Evolutionary conservation across 2,797 vertebrate genomes (phyloP), one percentile per base, ranked within the genome.

Genomic region (Catostomus latipinnis): DNA sequence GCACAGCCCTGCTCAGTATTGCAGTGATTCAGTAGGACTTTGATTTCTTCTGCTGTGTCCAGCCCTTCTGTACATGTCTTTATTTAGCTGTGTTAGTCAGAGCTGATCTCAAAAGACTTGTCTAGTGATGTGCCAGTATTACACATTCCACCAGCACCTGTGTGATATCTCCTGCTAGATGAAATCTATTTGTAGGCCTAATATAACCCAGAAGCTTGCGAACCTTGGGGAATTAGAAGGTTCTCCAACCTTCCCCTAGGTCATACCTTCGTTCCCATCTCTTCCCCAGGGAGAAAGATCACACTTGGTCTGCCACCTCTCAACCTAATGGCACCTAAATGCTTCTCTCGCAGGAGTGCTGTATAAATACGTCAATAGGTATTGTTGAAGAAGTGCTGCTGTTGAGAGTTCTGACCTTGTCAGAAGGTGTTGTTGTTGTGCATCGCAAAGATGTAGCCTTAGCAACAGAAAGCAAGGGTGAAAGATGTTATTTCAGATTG

Each of bases 181-280:
- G 68, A 88, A 71, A 88, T 73, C 75, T 79, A 84, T 89, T 89
- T 87, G 50, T 82, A 82, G 54, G 83, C 83, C 54, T 69, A 79
- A 52, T 65, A 83, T 82, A 80, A 71, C 76, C 56, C 76, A 16
- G 50, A 70, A 78, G 58, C 49, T 46, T 71, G 14, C n/a, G 60
- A 54, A 63, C 34, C 46, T 62, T 66, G 50, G 61, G 67, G 56
- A 16, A 68, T 50, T 18, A 49, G 9, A 54, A 63, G 48, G 8
- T 54, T 52, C 10, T n/a, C 75, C 16, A 67, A 18, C 8, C 6
- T 49, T 70, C n/a, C 57, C 48, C n/a, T n/a, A 13, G 62, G 34
- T 63, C 45, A 22, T 18, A n/a, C 56, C 52, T 2, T 34, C 34
- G 6, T 74, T 58, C 11, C 67, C 45, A 6, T 58, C 66, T 45